phyloP scores from a whole-genome alignment of 2,888 invertebrate genomes.

The Cheilosia impressa region DNA sequence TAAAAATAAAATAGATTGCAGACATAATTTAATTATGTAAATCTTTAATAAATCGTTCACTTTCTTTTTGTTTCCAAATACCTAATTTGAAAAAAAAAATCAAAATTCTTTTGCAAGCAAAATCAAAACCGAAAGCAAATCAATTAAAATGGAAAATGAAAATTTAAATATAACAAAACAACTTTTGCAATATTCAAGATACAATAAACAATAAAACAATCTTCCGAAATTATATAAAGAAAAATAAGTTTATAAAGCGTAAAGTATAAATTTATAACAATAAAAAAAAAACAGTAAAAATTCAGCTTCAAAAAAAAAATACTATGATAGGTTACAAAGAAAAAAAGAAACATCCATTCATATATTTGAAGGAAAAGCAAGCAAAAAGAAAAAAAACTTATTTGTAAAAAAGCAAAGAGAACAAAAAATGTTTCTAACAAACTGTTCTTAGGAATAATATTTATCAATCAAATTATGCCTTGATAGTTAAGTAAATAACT shows the following conservation, averaged over 20 bases:
- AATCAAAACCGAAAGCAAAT: conserved; percentile 46
- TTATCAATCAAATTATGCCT: conserved; percentile 81
- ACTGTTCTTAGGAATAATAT: conserved; percentile 75
- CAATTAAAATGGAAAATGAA: conserved; percentile 37
- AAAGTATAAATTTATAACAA: conserved; percentile 14
- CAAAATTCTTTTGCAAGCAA: conserved; percentile 15
- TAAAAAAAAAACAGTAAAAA: conserved; percentile 15
- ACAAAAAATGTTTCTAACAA: conserved; percentile 30
- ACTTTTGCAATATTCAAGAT: conserved; percentile 64
- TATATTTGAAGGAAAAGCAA: conserved; percentile 33
- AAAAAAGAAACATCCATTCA: conserved; percentile 14
- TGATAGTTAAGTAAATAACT: conserved; percentile 78
- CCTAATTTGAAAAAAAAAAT: conserved; percentile 14
- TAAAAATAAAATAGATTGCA: conserved; percentile 28
- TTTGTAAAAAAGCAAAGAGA: conserved; percentile 38
- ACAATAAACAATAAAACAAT: conserved; percentile 71
- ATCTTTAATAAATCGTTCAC: conserved; percentile 1
- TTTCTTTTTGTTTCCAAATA: conserved; percentile 1
- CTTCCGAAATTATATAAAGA: conserved; percentile 55
- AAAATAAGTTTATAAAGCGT: neutral
- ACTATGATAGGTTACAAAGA: conserved; percentile 47
- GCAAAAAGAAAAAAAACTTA: conserved; percentile 11
- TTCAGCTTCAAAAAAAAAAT: conserved; percentile 40
- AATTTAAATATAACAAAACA: neutral
- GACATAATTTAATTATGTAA: conserved; percentile 19